phyloP scores from a whole-genome alignment of 2,888 invertebrate species.

The Minunthozetes semirufus region DNA sequence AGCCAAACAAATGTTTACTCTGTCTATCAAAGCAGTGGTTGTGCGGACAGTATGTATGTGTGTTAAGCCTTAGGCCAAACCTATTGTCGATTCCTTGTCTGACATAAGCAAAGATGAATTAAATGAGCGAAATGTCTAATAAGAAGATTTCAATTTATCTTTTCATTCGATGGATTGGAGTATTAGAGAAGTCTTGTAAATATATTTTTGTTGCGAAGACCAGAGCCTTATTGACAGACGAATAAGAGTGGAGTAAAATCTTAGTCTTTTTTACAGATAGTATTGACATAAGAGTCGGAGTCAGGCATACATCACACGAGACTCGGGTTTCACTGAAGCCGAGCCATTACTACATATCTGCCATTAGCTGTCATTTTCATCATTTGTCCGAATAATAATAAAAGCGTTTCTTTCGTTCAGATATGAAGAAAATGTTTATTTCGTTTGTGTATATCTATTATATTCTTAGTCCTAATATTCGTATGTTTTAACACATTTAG shows the following conservation, averaged over 20 bases:
- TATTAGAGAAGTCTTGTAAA: background rate
- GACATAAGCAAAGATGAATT: background rate
- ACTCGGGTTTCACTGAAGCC: background rate
- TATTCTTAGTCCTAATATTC: background rate
- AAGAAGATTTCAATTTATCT: background rate
- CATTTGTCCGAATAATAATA: constrained; percentile 3
- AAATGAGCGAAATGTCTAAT: background rate
- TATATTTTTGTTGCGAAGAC: background rate
- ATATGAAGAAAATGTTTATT: too few species aligned
- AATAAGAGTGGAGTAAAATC: background rate
- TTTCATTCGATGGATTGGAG: background rate
- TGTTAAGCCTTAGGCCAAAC: background rate
- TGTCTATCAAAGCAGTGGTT: background rate
- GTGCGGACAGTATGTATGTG: background rate
- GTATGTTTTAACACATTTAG: background rate
- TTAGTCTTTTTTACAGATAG: background rate
- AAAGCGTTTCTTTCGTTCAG: background rate
- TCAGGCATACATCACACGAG: background rate
- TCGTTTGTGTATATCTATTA: background rate
- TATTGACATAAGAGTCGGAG: constrained; percentile 4
- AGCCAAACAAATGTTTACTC: background rate
- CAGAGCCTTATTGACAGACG: background rate
- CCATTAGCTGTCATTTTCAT: constrained; percentile 16
- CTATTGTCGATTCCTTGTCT: background rate
- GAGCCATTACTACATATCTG: background rate